Conservation (phyloP, 2,888 invertebrate species). For the Drosophila merina region DNA sequence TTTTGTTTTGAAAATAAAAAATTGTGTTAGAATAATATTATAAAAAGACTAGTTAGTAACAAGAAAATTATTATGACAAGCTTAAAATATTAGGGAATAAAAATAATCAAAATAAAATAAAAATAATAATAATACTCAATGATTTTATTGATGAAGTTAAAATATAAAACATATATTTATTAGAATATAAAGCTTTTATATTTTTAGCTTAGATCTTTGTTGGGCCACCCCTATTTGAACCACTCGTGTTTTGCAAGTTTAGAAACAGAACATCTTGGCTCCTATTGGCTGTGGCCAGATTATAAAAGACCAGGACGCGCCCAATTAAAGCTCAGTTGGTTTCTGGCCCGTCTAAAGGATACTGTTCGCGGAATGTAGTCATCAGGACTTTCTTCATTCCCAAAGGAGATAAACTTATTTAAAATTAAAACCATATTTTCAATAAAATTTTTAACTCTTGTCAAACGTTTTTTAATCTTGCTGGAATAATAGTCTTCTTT, state of each 20-base stretch:
- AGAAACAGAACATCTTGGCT: conserved; percentile 37
- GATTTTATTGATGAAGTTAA: too few relatives aligned
- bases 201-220: conserved; percentile 32
- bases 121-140: too few relatives aligned
- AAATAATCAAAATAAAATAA: too few relatives aligned
- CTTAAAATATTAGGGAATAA: too few relatives aligned
- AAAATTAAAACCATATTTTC: background rate
- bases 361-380: conserved; percentile 10
- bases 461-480: conserved; percentile 1
- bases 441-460: conserved; percentile 2
- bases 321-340: conserved; percentile 70
- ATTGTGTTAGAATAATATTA: too few relatives aligned
- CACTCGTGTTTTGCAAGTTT: conserved; percentile 48
- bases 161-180: too few relatives aligned
- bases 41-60: too few relatives aligned
- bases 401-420: background rate
- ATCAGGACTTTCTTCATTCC: too few relatives aligned
- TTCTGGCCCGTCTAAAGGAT: conserved; percentile 25
- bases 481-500: background rate
- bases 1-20: too few relatives aligned
- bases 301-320: conserved; percentile 61
- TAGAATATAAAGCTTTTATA: conserved; percentile 35
- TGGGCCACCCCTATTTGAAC: conserved; percentile 27
- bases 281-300: conserved; percentile 57
- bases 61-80: too few relatives aligned